phyloP scores from a whole-genome alignment of 2,113 vertebrate genomes.

The Grammomys dolichurus region DNA sequence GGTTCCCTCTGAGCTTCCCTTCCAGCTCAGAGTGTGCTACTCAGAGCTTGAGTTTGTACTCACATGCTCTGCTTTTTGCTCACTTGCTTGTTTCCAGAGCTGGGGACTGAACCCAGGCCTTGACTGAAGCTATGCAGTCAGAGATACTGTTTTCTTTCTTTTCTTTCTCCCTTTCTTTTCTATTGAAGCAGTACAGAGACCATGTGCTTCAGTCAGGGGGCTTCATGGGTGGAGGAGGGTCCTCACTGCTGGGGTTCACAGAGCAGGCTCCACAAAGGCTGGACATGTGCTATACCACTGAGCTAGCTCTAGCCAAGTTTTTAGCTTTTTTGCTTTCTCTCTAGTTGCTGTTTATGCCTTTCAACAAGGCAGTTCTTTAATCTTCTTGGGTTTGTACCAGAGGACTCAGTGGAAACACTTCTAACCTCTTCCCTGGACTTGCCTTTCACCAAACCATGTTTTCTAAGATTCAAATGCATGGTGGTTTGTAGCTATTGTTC shows the following conservation, averaged over 20 bases:
- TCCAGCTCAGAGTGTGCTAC: neutral
- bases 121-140: neutral
- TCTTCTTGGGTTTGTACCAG: neutral
- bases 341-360: neutral
- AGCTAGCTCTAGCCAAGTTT: neutral
- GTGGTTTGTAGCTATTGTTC: neutral
- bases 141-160: neutral
- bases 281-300: no score
- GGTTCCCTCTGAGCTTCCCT: neutral
- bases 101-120: neutral
- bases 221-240: neutral
- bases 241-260: neutral
- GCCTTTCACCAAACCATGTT: slow-evolving; percentile 17
- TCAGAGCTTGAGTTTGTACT: neutral
- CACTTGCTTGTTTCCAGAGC: neutral
- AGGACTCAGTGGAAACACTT: neutral
- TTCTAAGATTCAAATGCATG: slow-evolving; percentile 18
- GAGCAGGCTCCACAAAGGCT: neutral
- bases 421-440: neutral
- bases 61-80: neutral
- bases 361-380: neutral
- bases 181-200: no score
- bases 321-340: neutral
- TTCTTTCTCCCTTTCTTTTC: neutral
- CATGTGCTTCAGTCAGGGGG: neutral